phyloP scores from a whole-genome alignment of 2,113 vertebrate species.

The Nothoprocta pentlandii region DNA sequence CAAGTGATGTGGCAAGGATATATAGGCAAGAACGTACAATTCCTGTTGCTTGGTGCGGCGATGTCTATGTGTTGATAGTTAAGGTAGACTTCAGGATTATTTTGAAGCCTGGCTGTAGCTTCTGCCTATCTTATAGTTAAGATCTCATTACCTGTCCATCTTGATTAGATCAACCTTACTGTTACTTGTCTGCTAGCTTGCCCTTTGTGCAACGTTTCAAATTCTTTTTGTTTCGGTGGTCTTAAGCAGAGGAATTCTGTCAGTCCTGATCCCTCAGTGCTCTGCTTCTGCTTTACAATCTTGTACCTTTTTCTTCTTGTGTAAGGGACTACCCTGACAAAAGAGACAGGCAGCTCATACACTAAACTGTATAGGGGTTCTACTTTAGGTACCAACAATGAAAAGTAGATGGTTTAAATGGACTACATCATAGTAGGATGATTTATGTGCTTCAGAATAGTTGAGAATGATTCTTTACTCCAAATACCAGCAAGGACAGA shows the following conservation, averaged over 20 bases:
- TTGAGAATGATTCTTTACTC: not conserved
- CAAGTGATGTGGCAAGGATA: constrained; percentile 17
- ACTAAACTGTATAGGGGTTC: not conserved
- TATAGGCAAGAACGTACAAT: constrained; percentile 20
- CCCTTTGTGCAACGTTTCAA: not conserved
- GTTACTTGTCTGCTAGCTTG: not conserved
- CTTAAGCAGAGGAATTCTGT: not conserved
- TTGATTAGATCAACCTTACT: not conserved
- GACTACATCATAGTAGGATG: not conserved
- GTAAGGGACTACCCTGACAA: not conserved
- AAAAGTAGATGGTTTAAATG: not conserved
- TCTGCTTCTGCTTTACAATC: not conserved
- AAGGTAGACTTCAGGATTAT: not conserved
- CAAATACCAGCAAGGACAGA: not conserved
- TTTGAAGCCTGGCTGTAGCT: not conserved
- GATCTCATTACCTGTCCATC: not conserved
- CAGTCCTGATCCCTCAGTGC: not conserved
- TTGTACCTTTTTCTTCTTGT: not conserved
- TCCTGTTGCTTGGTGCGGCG: not conserved
- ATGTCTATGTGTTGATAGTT: not conserved
- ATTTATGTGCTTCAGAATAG: not conserved
- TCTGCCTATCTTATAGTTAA: not conserved
- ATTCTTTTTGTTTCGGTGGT: not conserved
- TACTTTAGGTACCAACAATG: not conserved
- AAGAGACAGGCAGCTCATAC: not conserved